Conservation (phyloP, 2,888 invertebrate species). For the Hydraecia micacea region DNA sequence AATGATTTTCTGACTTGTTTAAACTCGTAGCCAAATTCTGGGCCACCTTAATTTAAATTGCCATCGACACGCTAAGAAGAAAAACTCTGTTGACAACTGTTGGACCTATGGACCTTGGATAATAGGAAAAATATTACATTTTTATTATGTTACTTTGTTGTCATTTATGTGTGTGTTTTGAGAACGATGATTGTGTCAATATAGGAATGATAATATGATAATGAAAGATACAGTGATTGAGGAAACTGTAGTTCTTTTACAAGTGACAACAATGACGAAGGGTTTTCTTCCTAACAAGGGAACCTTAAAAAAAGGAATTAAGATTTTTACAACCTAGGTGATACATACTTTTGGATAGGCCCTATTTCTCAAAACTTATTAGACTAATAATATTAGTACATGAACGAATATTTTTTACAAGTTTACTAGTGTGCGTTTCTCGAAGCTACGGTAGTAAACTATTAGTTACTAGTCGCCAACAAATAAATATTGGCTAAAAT, state of each 20-base stretch:
- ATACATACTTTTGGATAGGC: constrained; percentile 32
- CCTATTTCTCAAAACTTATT: no score
- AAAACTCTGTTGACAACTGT: not conserved
- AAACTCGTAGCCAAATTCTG: not conserved
- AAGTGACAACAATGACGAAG: not conserved
- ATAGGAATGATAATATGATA: not conserved
- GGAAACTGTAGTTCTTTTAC: not conserved
- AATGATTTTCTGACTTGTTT: not conserved
- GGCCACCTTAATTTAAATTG: not conserved
- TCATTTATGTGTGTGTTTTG: not conserved
- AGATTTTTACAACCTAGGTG: constrained; percentile 36
- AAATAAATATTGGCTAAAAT: no score
- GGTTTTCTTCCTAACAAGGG: not conserved
- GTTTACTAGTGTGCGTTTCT: no score
- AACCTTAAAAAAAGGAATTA: constrained; percentile 35
- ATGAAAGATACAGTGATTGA: not conserved
- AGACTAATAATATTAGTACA: no score
- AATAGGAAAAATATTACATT: no score
- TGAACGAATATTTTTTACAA: no score
- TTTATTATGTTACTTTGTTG: not conserved
- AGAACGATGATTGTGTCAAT: not conserved
- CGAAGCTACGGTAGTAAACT: no score
- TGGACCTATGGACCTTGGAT: no score
- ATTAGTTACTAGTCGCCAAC: no score
- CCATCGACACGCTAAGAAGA: not conserved